phyloP scores from a whole-genome alignment of 2,888 invertebrate species.

The Pristionchus arcanus region DNA sequence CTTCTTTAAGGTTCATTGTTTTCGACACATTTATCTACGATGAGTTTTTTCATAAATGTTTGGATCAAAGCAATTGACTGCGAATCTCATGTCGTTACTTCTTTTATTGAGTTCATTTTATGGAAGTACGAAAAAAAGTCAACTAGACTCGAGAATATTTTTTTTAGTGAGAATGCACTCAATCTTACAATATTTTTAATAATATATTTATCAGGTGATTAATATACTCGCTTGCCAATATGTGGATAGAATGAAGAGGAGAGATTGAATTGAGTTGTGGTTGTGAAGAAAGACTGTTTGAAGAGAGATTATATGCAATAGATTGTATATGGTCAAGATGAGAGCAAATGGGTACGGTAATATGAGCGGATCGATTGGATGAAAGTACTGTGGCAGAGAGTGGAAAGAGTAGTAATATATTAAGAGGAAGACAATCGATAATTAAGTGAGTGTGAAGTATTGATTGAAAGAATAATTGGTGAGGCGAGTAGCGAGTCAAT shows the following conservation, averaged over 20 bases:
- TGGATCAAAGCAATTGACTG: too few species aligned
- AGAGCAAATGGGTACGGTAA: not conserved
- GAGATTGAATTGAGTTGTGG: not conserved
- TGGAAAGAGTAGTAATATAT: conserved; percentile 7
- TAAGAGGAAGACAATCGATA: conserved; percentile 14
- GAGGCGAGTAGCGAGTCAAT: conserved; percentile 20
- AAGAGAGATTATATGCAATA: not conserved
- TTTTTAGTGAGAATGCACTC: not conserved
- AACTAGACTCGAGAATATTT: too few species aligned
- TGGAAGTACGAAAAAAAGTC: too few species aligned
- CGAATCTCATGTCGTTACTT: too few species aligned
- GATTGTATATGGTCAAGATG: conserved; percentile 13
- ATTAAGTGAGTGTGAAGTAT: conserved; percentile 15
- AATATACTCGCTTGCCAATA: conserved; percentile 37
- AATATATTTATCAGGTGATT: conserved; percentile 27
- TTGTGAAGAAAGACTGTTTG: not conserved
- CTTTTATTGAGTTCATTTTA: too few species aligned
- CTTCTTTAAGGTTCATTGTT: too few species aligned
- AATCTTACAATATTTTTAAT: not conserved
- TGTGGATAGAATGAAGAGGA: not conserved
- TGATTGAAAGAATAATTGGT: not conserved
- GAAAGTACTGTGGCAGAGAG: not conserved
- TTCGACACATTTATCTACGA: too few species aligned
- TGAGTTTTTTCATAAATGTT: too few species aligned
- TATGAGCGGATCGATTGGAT: not conserved